A percentile compares a stretch with the other conserved stretches of the same genome.
phyloP scores from a whole-genome alignment of 2,888 invertebrate genomes.

The Trypoxylon attenuatum region DNA sequence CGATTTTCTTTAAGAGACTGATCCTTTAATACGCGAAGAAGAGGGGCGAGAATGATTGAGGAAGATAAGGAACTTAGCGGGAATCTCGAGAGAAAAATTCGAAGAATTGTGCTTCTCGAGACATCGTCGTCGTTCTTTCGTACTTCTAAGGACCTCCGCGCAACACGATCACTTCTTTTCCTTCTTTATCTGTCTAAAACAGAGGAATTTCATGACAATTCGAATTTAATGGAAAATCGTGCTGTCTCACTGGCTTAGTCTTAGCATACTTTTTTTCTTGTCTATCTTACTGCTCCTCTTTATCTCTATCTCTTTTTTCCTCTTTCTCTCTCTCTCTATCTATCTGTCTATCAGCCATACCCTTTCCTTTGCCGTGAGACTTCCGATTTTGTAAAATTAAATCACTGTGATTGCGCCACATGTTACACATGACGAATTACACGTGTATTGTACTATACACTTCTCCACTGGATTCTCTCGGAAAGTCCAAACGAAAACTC shows the following conservation, averaged over 20 bases:
- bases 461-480: constrained; percentile 7
- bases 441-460: not conserved
- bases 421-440: no score
- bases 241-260: constrained; percentile 17
- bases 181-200: not conserved
- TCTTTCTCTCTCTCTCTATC: not conserved
- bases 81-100: not conserved
- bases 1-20: constrained; percentile 28
- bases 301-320: not conserved
- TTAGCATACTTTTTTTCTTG: not conserved
- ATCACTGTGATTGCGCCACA: constrained; percentile 8
- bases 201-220: constrained; percentile 3
- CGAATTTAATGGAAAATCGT: constrained; percentile 7
- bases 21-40: not conserved
- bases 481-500: constrained; percentile 2
- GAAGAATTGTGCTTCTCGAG: no score
- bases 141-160: no score
- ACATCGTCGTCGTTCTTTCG: no score
- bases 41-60: constrained; percentile 1
- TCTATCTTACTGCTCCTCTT: not conserved
- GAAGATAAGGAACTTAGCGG: not conserved
- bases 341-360: not conserved
- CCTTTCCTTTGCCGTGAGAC: constrained; percentile 10
- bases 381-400: constrained; percentile 3
- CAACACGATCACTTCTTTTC: not conserved